Base-by-base conservation (phyloP, 2,888 invertebrate genomes). In the Rhamphomyia laevipes region DNA sequence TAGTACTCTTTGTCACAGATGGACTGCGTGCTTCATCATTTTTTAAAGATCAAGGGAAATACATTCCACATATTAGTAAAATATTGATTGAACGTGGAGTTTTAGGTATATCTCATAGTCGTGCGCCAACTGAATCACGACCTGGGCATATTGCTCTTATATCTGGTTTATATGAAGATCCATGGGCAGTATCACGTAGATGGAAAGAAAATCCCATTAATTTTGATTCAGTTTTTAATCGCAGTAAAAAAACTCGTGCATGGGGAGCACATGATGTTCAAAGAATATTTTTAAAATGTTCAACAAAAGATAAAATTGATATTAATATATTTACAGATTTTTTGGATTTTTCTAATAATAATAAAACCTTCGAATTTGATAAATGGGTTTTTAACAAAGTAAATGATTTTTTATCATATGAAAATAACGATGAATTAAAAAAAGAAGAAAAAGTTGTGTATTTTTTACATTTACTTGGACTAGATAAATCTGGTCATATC, bases 151-250 rank as follows among this genome's bases (percentile, higher is more conserved):
- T 97, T 9, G 97, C 97, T 2, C 74, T 99, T 4, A 84, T 93
- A 57, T 95, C 93, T 48, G 71, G 70, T 0, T 84, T 99, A 55
- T 95, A 95, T 70, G 99, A 99, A 74, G 99, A 99, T 71, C 96
- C 99, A 12, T 93, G 94, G 58, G 95, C 97, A 13, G 82, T 99
- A 43, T 82, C 91, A 18, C 88, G 82, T 71, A 91, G 95, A 0
- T 99, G 99, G 99, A 91, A 95, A 68, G 86, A 90, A 62, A 97
- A 97, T 72, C 92, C 93, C 3, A 93, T 96, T 6, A 85, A 92
- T 63, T 97, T 99, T 76, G 97, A 99, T 71, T 92, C 94, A 3
- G 80, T 97, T 1, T 91, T 99, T 62, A 97, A 97, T 72, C 81
- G 87, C 63, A 91, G 90, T 55, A 64, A 70, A 0, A 76, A 77